Conservation (phyloP, 2,797 vertebrate genomes). For the Pseudopleuronectes americanus region DNA sequence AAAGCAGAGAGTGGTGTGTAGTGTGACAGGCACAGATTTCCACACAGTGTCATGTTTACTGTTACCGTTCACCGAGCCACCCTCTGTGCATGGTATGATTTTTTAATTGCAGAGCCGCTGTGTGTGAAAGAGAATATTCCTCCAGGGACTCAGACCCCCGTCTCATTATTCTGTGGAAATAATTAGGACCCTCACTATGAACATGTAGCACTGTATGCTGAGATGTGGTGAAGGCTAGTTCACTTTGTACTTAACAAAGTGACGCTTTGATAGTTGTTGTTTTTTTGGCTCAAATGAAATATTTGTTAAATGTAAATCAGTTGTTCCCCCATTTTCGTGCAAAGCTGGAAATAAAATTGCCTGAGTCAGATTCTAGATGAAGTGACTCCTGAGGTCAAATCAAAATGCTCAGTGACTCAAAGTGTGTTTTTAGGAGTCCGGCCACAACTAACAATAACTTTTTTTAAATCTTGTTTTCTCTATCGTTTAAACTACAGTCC, state of each 20-base stretch:
- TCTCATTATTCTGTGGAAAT: constrained; percentile 4
- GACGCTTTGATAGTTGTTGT: not conserved
- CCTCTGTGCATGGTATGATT: constrained; percentile 8
- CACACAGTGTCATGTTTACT: constrained; percentile 5
- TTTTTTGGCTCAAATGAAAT: not conserved
- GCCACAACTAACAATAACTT: too few relatives aligned
- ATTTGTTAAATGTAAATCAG: not conserved
- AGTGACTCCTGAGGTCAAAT: too few relatives aligned
- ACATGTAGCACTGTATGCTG: not conserved
- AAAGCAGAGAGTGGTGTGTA: not conserved
- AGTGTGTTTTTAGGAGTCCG: too few relatives aligned
- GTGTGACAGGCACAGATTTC: not conserved
- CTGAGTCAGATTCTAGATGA: too few relatives aligned
- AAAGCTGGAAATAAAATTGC: too few relatives aligned
- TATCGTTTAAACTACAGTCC: not conserved
- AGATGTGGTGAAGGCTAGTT: not conserved
- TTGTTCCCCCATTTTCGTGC: too few relatives aligned
- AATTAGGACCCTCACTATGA: not conserved
- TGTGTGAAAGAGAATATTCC: constrained; percentile 7
- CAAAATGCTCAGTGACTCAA: too few relatives aligned
- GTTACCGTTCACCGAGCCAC: not conserved
- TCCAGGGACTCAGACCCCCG: not conserved
- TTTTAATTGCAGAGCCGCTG: constrained; percentile 14
- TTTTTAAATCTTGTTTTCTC: too few relatives aligned
- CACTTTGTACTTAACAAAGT: not conserved